Evolutionary conservation across 1,140 invertebrate genomes (phyloP).

Genomic region (Pemphigus obesinymphae): DNA sequence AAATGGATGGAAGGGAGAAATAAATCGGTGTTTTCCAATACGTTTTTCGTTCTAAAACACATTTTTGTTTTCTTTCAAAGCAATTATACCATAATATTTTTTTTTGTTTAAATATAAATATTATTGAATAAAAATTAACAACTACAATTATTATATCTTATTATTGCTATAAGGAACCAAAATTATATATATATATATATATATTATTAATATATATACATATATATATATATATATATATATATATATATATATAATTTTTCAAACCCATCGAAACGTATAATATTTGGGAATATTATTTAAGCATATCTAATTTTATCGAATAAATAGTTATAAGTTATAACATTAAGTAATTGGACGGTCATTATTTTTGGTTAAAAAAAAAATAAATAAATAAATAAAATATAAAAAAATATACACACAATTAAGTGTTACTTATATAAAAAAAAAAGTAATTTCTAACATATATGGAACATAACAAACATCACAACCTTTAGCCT

Average conservation of each 20-base stretch:
- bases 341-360: conserved; percentile 23
- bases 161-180: conserved; percentile 40
- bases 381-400: conserved; percentile 12
- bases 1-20: not conserved
- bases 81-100: conserved; percentile 27
- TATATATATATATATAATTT: not conserved
- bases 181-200: not conserved
- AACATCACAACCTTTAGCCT: conserved; percentile 41
- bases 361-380: conserved; percentile 16
- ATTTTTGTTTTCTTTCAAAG: conserved; percentile 4
- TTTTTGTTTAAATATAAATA: not conserved
- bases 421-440: not conserved
- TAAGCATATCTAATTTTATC: conserved; percentile 20
- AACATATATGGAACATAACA: conserved; percentile 33
- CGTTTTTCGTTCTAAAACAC: not conserved
- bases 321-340: not conserved
- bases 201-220: not conserved
- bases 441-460: not conserved
- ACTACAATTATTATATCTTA: conserved; percentile 15
- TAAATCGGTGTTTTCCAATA: not conserved
- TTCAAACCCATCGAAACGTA: not conserved
- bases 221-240: not conserved
- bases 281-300: not conserved
- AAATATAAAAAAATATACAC: conserved; percentile 4
- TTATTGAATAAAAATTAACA: conserved; percentile 3